Conservation (phyloP, 2,888 invertebrate genomes). For the Sisyra nigra region DNA sequence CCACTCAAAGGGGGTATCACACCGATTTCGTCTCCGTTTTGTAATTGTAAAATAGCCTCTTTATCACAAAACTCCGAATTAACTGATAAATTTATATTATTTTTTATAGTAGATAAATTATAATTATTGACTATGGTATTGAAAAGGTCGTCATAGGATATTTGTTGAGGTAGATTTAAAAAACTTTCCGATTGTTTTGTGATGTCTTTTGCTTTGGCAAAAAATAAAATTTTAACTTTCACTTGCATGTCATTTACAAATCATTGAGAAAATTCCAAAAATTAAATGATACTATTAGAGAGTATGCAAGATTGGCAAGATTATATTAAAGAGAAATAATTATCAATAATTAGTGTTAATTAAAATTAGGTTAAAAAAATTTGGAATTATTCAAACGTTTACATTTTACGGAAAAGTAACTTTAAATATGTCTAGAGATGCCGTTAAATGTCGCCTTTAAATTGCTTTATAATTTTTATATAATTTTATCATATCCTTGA, state of each 20-base stretch:
- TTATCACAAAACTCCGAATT: conserved; percentile 64
- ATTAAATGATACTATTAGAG: too few relatives aligned
- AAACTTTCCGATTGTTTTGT: conserved; percentile 42
- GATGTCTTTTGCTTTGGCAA: conserved; percentile 79
- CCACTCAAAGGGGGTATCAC: conserved; percentile 91
- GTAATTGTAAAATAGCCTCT: conserved; percentile 36
- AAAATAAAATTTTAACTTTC: conserved; percentile 62
- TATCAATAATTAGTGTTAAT: too few relatives aligned
- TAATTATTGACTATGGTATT: conserved; percentile 41
- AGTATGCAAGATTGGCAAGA: too few relatives aligned
- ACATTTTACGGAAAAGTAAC: too few relatives aligned
- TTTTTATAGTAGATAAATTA: conserved; percentile 46
- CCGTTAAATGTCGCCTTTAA: too few relatives aligned
- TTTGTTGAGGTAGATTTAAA: conserved; percentile 32
- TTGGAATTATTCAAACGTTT: too few relatives aligned
- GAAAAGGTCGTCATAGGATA: conserved; percentile 41
- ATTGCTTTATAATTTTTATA: too few relatives aligned
- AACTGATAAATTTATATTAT: conserved; percentile 60
- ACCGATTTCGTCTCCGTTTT: conserved; percentile 66
- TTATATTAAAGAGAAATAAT: too few relatives aligned
- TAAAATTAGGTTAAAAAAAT: too few relatives aligned
- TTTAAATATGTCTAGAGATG: too few relatives aligned
- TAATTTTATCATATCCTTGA: too few relatives aligned
- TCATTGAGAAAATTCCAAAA: background rate
- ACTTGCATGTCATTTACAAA: conserved; percentile 26